Evolutionary conservation across 2,797 vertebrate species (phyloP).

Genomic region (Sciurus vulgaris): DNA sequence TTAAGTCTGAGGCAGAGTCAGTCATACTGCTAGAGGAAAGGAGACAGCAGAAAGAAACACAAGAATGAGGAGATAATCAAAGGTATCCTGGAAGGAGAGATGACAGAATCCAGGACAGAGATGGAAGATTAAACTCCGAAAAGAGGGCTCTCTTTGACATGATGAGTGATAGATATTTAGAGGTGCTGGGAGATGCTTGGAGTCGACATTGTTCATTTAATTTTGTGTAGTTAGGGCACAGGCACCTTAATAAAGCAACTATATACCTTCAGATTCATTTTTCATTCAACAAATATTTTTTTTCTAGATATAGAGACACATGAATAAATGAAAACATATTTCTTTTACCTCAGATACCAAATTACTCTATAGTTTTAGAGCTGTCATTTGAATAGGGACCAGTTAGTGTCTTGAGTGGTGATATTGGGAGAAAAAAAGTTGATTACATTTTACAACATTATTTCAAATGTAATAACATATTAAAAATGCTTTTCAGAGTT

Average conservation of each 20-base stretch:
- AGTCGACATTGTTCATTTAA: not conserved
- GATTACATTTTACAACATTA: not conserved
- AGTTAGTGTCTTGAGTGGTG: not conserved
- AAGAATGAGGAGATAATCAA: not conserved
- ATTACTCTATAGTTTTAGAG: constrained; percentile 41
- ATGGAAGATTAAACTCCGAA: not conserved
- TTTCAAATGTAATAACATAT: constrained; percentile 11
- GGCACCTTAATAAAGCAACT: constrained; percentile 15
- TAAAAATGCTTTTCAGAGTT: not conserved
- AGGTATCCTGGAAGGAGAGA: not conserved
- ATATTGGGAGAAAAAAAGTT: not conserved
- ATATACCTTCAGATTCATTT: not conserved
- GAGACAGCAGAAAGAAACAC: not conserved
- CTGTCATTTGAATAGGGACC: not conserved
- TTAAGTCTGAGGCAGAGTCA: constrained; percentile 31
- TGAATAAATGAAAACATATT: not conserved
- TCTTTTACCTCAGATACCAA: constrained; percentile 21
- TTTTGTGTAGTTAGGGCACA: not conserved
- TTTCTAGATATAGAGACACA: not conserved
- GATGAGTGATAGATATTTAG: not conserved
- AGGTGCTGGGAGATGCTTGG: not conserved
- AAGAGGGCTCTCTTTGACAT: not conserved
- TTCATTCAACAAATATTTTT: not conserved
- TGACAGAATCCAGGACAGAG: not conserved
- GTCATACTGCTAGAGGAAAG: not conserved